Evolutionary conservation across 2,888 invertebrate genomes (phyloP).

Genomic region (Polydrusus cervinus): DNA sequence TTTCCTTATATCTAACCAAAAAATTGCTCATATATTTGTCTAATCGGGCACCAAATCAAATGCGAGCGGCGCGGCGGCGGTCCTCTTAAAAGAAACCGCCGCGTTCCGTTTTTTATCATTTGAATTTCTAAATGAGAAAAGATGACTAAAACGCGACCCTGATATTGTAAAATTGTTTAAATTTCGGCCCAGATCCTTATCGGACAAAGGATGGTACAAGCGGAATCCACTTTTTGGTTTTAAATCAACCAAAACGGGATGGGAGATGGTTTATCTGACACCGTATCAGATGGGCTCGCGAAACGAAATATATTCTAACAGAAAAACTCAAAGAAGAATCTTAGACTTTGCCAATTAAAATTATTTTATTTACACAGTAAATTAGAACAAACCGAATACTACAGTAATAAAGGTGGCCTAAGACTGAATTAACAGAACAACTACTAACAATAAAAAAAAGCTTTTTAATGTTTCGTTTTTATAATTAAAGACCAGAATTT

Average conservation of each 20-base stretch:
- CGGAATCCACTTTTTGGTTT: slow-evolving; percentile 55
- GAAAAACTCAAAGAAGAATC: slow-evolving; percentile 19
- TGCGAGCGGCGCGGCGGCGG: slow-evolving; percentile 55
- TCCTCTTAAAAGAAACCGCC: slow-evolving; percentile 48
- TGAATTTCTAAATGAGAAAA: slow-evolving; percentile 47
- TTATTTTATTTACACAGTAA: slow-evolving; percentile 14
- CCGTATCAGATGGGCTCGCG: slow-evolving; percentile 42
- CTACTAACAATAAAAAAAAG: no score
- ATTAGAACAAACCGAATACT: background rate
- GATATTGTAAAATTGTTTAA: slow-evolving; percentile 56
- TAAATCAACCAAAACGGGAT: slow-evolving; percentile 53
- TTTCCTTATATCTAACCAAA: slow-evolving; percentile 43
- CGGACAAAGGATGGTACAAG: slow-evolving; percentile 46
- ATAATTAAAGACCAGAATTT: no score
- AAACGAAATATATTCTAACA: slow-evolving; percentile 31
- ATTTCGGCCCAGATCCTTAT: slow-evolving; percentile 53
- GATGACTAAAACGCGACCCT: slow-evolving; percentile 48
- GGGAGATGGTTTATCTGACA: slow-evolving; percentile 45
- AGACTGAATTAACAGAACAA: no score
- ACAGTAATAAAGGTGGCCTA: no score
- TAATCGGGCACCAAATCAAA: slow-evolving; percentile 61
- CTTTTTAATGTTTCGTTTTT: no score
- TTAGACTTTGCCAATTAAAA: slow-evolving; percentile 32
- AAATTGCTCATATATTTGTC: slow-evolving; percentile 52
- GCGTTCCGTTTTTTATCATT: slow-evolving; percentile 57